Evolutionary conservation across 1,140 invertebrate genomes (phyloP), one percentile per base, ranked within the genome.

Genomic region (Intoshia linei): DNA sequence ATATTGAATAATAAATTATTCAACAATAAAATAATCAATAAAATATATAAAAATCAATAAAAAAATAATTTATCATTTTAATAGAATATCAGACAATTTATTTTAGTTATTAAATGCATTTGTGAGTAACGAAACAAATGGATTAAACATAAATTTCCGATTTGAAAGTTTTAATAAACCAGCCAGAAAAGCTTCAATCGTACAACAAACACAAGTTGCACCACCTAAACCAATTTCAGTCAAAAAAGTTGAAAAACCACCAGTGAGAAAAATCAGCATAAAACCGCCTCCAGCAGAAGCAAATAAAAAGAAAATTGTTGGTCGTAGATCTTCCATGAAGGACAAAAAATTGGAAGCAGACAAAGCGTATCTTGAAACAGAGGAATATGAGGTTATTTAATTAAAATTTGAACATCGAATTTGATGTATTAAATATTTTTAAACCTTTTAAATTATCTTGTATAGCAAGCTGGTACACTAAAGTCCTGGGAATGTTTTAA

Each of bases 321-420:
- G 19, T 31, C 44, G 45, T 27, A 36, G 39, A 30, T 42, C 42
- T 31, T 47, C 49, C 34, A 42, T 45, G 17, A 49, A 19, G 23
- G 35, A 41, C 17, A 23, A 39, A 37, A 39, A 36, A 21, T 37
- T 33, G 20, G 39, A 36, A 22, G 40, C 23, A 18, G 31, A 24
- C n/a, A 43, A 57, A 35, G 48, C 55, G n/a, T 57, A 47, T 34
- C 56, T 50, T 46, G 50, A 47, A 34, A 56, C 50, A 43, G 55
- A 57, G 44, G 45, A 47, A 29, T 47, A 47, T 41, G 34, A 41
- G 38, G 44, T 43, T 13, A 23, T 7, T 25, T 25, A n/a, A 7
- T 7, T 25, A 25, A 25, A 25, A 25, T 7, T 25, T n/a, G 24
- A 25, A 7, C 7, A 7, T 25, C 7, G 7, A 25, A 7, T n/a